Evolutionary conservation across 1,140 invertebrate genomes (phyloP).

Genomic region (Leptinotarsa defecta): DNA sequence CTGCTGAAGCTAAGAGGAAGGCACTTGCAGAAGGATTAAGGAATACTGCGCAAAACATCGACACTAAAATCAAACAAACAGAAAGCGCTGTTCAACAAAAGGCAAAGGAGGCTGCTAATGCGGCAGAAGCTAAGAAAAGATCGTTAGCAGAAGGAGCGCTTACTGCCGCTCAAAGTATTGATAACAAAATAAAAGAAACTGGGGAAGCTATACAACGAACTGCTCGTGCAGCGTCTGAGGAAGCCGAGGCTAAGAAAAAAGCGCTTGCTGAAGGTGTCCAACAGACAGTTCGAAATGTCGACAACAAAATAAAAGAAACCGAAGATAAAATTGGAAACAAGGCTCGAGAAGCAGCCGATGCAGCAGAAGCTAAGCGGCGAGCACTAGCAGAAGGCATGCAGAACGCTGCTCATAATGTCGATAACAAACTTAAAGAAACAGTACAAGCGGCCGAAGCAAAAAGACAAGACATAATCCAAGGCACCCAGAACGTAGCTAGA

Average conservation of each 20-base stretch:
- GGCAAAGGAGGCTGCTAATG: constrained; percentile 15
- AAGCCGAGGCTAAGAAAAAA: constrained; percentile 19
- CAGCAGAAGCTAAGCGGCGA: constrained; percentile 26
- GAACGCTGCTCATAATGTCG: constrained; percentile 30
- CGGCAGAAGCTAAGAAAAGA: constrained; percentile 18
- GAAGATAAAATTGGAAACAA: constrained; percentile 22
- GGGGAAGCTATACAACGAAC: constrained; percentile 13
- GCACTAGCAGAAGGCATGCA: constrained; percentile 32
- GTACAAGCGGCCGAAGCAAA: constrained; percentile 30
- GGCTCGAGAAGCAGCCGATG: constrained; percentile 25
- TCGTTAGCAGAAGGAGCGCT: constrained; percentile 11
- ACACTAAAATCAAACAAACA: constrained; percentile 25
- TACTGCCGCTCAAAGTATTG: constrained; percentile 11
- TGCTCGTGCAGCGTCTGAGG: constrained; percentile 8
- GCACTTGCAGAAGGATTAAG: constrained; percentile 16
- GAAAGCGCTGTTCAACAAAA: neutral
- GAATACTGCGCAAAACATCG: constrained; percentile 25
- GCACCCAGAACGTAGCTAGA: constrained; percentile 26
- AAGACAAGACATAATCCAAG: constrained; percentile 21
- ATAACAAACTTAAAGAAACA: constrained; percentile 34
- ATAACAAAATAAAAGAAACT: constrained; percentile 31
- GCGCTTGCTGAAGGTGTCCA: constrained; percentile 21
- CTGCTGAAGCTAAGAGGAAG: constrained; percentile 14
- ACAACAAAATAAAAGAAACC: constrained; percentile 36
- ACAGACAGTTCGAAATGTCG: constrained; percentile 23